A percentile compares a stretch with the other conserved stretches of the same genome.
phyloP scores from a whole-genome alignment of 1,140 invertebrate genomes.

The Drosophila quadrilineata region DNA sequence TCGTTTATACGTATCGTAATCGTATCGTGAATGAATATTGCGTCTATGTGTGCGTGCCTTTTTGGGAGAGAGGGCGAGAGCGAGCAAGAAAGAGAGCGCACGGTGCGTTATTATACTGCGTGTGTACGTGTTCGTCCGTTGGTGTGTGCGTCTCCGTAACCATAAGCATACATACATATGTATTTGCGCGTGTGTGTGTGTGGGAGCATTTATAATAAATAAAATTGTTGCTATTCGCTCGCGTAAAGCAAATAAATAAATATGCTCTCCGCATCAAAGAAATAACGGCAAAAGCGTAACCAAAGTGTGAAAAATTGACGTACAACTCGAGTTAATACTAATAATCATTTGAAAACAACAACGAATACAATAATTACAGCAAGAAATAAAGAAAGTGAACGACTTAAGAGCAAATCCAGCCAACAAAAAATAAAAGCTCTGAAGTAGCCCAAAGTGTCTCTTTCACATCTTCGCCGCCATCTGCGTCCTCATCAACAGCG shows the following conservation, averaged over 20 bases:
- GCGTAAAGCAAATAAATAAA: slow-evolving; percentile 40
- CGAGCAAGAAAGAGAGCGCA: slow-evolving; percentile 10
- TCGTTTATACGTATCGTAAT: slow-evolving; percentile 64
- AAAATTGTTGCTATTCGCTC: slow-evolving; percentile 39
- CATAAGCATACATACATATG: too few species aligned
- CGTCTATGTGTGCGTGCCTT: slow-evolving; percentile 66
- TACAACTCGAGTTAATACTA: slow-evolving; percentile 5
- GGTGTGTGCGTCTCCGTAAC: slow-evolving; percentile 18
- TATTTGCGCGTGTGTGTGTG: slow-evolving; percentile 11
- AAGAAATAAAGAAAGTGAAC: slow-evolving; percentile 8
- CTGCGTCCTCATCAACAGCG: slow-evolving; percentile 3
- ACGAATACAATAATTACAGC: neutral
- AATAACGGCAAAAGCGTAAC: slow-evolving; percentile 39
- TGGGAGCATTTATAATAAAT: slow-evolving; percentile 47
- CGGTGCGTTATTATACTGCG: slow-evolving; percentile 42
- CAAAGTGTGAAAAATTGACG: slow-evolving; percentile 35
- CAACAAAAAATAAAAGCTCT: too few species aligned
- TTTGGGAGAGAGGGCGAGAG: neutral
- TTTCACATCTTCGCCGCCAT: neutral
- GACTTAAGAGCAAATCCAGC: slow-evolving; percentile 11
- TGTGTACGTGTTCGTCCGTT: slow-evolving; percentile 41
- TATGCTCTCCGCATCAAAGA: slow-evolving; percentile 44
- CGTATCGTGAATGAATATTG: slow-evolving; percentile 74
- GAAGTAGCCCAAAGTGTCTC: slow-evolving; percentile 2
- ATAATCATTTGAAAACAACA: slow-evolving; percentile 1